phyloP scores from a whole-genome alignment of 2,113 vertebrate species.

The Xyrauchen texanus region DNA sequence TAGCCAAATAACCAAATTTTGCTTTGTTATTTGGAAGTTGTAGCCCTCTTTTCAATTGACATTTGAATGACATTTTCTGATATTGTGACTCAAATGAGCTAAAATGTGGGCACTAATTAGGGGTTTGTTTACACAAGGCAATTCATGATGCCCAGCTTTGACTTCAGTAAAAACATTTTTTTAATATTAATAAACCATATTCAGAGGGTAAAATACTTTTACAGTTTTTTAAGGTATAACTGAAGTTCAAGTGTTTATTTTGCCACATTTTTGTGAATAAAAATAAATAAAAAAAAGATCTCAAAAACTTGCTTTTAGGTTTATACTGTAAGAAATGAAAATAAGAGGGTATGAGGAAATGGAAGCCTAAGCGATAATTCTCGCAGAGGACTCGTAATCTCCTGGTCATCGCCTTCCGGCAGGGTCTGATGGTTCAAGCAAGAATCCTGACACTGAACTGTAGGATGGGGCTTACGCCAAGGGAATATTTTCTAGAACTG shows the following conservation, averaged over 20 bases:
- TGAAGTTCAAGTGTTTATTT: not conserved
- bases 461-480: too few relatives aligned
- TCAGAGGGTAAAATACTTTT: not conserved
- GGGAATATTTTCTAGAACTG: too few relatives aligned
- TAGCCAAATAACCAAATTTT: constrained; percentile 12
- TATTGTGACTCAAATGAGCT: not conserved
- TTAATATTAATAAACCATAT: not conserved
- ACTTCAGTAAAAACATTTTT: not conserved
- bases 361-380: too few relatives aligned
- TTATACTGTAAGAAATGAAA: constrained; percentile 43
- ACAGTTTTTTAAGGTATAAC: not conserved
- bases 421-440: too few relatives aligned
- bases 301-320: not conserved
- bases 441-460: too few relatives aligned
- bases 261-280: not conserved
- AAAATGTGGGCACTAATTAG: not conserved
- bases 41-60: not conserved
- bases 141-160: too few relatives aligned
- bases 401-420: too few relatives aligned
- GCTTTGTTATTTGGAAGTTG: not conserved
- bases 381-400: too few relatives aligned
- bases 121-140: too few relatives aligned
- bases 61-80: not conserved
- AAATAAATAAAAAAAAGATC: not conserved
- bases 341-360: constrained; percentile 36